Percentiles rank a stretch among this genome's conserved stretches.
Evolutionary conservation across 2,888 invertebrate genomes (phyloP).

Genomic region (Xestia xanthographa): DNA sequence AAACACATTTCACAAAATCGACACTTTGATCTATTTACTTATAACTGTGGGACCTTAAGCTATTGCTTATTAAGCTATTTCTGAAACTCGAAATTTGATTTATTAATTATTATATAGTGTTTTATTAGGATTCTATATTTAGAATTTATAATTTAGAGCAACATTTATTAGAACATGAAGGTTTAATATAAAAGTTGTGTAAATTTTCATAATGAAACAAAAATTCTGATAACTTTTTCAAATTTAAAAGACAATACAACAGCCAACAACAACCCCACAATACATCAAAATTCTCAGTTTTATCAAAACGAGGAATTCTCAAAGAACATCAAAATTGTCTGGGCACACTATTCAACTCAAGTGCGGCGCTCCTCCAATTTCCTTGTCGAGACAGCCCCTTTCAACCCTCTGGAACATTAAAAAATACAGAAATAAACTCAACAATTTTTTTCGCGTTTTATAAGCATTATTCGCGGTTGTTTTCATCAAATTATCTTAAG

Average conservation of each 20-base stretch:
- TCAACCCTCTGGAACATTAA: constrained; percentile 71
- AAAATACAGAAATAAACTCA: constrained; percentile 65
- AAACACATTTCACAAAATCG: too few relatives aligned
- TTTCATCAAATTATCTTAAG: constrained; percentile 72
- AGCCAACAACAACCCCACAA: neutral
- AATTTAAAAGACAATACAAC: neutral
- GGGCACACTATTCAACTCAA: constrained; percentile 65
- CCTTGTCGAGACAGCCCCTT: constrained; percentile 75
- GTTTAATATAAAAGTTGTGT: neutral
- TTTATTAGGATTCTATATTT: neutral
- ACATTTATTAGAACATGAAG: neutral
- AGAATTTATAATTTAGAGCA: neutral
- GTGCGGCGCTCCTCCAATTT: constrained; percentile 76
- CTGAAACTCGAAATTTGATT: neutral
- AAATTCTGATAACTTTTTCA: neutral
- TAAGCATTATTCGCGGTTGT: constrained; percentile 64
- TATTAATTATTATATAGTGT: neutral
- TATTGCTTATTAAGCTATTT: neutral
- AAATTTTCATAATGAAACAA: neutral
- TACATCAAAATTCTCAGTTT: neutral
- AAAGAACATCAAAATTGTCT: constrained; percentile 35
- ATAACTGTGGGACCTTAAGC: neutral
- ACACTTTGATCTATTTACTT: neutral
- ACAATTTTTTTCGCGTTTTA: constrained; percentile 49
- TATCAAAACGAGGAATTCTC: constrained; percentile 12